phyloP scores from a whole-genome alignment of 35 echinoderm and acorn worm species.

The Stichopus chloronotus region DNA sequence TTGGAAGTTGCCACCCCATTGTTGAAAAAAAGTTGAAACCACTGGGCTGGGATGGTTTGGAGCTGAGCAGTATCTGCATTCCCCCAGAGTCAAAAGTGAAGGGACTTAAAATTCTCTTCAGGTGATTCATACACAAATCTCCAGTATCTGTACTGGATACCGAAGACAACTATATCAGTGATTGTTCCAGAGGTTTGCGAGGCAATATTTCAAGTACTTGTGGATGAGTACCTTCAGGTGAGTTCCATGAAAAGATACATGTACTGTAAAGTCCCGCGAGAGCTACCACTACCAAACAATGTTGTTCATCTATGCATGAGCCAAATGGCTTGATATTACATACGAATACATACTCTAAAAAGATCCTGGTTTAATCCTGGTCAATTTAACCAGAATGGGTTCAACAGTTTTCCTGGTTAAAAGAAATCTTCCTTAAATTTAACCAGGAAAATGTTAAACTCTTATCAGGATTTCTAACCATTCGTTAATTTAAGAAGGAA shows the following conservation, averaged over 20 bases:
- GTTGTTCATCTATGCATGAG: slow-evolving; percentile 15
- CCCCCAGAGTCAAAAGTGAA: slow-evolving; percentile 8
- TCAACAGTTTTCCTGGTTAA: not conserved
- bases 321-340: slow-evolving; percentile 6
- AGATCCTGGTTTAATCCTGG: slow-evolving; percentile 9
- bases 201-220: slow-evolving; percentile 16
- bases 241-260: slow-evolving; percentile 11
- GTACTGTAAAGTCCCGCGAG: slow-evolving; percentile 14
- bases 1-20: slow-evolving; percentile 14
- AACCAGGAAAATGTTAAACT: not conserved
- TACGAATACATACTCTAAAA: not conserved
- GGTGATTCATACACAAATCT: slow-evolving; percentile 35
- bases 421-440: not conserved
- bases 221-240: not conserved
- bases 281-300: slow-evolving; percentile 2
- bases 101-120: slow-evolving; percentile 19
- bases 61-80: slow-evolving; percentile 15
- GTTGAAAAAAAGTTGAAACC: slow-evolving; percentile 4
- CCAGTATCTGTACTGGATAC: slow-evolving; percentile 11
- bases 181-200: slow-evolving; percentile 15
- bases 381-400: not conserved
- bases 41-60: not conserved
- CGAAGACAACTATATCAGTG: not conserved
- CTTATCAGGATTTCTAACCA: slow-evolving; percentile 16
- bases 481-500: not conserved